phyloP scores from a whole-genome alignment of 2,888 invertebrate species.

The Erpobdella octoculata region DNA sequence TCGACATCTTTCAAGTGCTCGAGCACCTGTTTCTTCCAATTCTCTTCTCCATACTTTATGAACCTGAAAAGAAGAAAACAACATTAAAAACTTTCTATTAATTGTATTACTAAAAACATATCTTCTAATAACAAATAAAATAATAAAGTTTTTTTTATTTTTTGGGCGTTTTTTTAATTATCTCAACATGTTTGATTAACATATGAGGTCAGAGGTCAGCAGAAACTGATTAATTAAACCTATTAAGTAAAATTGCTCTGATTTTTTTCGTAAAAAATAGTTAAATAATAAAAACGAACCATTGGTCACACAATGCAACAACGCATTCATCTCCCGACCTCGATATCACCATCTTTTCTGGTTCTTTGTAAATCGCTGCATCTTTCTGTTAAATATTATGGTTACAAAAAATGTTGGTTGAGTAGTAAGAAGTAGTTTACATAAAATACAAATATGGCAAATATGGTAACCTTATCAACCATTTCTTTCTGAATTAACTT shows the following conservation, averaged over 20 bases:
- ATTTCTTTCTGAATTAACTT: slow-evolving; percentile 74
- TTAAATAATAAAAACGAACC: too few species aligned
- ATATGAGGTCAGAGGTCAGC: too few species aligned
- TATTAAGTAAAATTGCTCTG: too few species aligned
- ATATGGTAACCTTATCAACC: slow-evolving; percentile 56
- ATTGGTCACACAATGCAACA: slow-evolving; percentile 95
- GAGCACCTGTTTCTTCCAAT: slow-evolving; percentile 72
- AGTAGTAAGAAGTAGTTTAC: too few species aligned
- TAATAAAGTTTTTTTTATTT: too few species aligned
- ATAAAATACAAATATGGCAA: background rate
- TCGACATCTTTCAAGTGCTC: slow-evolving; percentile 69
- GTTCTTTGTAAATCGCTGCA: slow-evolving; percentile 51
- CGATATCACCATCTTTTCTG: slow-evolving; percentile 62
- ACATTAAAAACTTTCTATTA: background rate
- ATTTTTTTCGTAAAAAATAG: too few species aligned
- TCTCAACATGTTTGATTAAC: too few species aligned
- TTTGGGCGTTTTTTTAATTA: too few species aligned
- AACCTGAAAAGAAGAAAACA: slow-evolving; percentile 56
- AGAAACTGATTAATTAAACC: too few species aligned
- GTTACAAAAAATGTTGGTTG: too few species aligned
- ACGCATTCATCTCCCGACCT: slow-evolving; percentile 93
- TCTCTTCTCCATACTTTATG: slow-evolving; percentile 83
- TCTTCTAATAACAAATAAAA: too few species aligned
- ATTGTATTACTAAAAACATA: too few species aligned
- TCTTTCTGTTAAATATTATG: slow-evolving; percentile 29